Base-by-base conservation (phyloP, 2,888 invertebrate species). In the Mesoligia furuncula region DNA sequence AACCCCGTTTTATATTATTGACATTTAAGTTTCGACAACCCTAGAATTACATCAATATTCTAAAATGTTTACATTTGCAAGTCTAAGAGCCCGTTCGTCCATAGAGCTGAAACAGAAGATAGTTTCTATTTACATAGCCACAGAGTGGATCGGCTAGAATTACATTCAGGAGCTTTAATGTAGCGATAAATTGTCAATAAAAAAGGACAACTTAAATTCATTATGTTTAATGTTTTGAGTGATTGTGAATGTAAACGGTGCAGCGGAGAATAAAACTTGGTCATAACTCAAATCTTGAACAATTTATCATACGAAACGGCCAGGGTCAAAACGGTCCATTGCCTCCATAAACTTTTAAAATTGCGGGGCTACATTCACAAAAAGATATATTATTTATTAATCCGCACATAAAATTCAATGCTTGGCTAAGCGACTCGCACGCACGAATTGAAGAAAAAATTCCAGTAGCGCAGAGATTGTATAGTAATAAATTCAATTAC, bases 401-500 rank as follows among this genome's bases (percentile, higher is more conserved):
- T 45, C 31, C 51, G 39, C 36, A 57, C 48, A 75, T 61, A 54
- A 70, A 73, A 82, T 66, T 67, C 42, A 69, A 48, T 51, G 68
- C 39, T 70, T 59, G 66, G 17, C 15, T 61, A 59, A 68, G 7
- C 68, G n/a, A 69, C 75, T 69, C 65, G 51, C 70, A 75, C 36
- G 57, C 64, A 72, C 48, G 45, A 68, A 27, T 68, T 73, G n/a
- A 62, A 74, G n/a, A 73, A 79, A 85, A 87, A 85, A 74, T 69
- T 24, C 75, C 61, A 81, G 66, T 66, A 79, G 45, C 48, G 59
- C 59, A 73, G 68, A 75, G 48, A 79, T 69, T 75, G 64, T 66
- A 72, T 36, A 51, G 71, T 81, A 81, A 84, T 79, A 61, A 65
- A 88, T 81, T 80, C 80, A 86, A 81, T 87, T 87, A 87, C 73